Percentiles rank a stretch among this genome's conserved stretches.
These are phyloP conservation scores for Tenodera sinensis DNA, from an alignment of 2,888 invertebrate species.

Conservation along the genomic window DNA sequence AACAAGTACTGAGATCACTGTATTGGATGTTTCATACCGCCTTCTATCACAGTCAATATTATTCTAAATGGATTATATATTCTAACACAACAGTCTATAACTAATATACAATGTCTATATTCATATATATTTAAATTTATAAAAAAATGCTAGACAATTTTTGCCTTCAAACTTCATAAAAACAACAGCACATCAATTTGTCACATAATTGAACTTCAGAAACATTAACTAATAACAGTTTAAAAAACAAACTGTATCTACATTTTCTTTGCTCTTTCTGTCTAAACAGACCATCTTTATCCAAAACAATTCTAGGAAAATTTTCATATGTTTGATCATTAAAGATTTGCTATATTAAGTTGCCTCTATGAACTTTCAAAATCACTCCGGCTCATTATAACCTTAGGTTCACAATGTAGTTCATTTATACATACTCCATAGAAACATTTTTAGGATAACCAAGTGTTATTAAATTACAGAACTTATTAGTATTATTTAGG, in stretches of 20 bases:
- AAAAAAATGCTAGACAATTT: not conserved
- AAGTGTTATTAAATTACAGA: too few relatives aligned
- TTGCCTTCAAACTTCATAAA: not conserved
- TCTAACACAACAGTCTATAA: not conserved
- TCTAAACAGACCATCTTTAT: not conserved
- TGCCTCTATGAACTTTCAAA: too few relatives aligned
- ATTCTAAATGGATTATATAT: not conserved
- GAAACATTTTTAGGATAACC: too few relatives aligned
- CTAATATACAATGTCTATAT: not conserved
- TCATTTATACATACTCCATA: too few relatives aligned
- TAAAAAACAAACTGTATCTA: not conserved
- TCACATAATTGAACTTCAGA: not conserved
- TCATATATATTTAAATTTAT: not conserved
- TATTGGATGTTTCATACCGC: not conserved
- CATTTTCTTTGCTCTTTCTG: not conserved
- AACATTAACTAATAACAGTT: not conserved
- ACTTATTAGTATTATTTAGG: too few relatives aligned
- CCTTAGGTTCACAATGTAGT: too few relatives aligned
- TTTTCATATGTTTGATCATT: too few relatives aligned
- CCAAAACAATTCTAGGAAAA: too few relatives aligned
- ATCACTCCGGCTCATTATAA: too few relatives aligned
- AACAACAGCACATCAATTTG: not conserved
- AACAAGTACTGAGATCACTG: conserved; percentile 17
- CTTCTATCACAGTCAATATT: conserved; percentile 21
- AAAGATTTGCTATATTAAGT: too few relatives aligned